phyloP scores from a whole-genome alignment of 2,797 vertebrate genomes.

The Florisuga fusca region DNA sequence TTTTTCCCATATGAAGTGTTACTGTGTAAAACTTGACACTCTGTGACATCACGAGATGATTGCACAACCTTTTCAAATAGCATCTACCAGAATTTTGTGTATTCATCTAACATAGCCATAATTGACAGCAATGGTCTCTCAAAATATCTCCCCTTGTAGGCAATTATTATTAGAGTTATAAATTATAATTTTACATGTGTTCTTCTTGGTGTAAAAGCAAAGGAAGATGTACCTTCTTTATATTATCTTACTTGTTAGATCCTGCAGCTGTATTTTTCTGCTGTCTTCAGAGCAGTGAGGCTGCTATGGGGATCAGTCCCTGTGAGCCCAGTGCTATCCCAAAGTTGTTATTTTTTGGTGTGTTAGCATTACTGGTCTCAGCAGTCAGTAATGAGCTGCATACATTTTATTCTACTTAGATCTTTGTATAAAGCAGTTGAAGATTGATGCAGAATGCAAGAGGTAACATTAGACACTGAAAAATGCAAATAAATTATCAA shows the following conservation, averaged over 20 bases:
- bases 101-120: not conserved
- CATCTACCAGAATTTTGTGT: not conserved
- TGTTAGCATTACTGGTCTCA: not conserved
- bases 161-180: too few species aligned
- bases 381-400: not conserved
- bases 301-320: not conserved
- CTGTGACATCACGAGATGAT: not conserved
- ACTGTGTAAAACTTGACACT: not conserved
- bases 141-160: not conserved
- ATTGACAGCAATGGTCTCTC: not conserved
- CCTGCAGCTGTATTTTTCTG: not conserved
- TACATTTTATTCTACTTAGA: slow-evolving; percentile 1
- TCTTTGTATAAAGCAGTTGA: not conserved
- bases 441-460: not conserved
- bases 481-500: slow-evolving; percentile 32
- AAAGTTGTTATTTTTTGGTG: not conserved
- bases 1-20: not conserved
- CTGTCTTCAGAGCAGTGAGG: not conserved
- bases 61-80: slow-evolving; percentile 30
- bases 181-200: not conserved
- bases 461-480: not conserved
- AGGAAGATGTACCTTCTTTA: accelerated
- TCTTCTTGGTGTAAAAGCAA: not conserved
- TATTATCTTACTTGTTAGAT: not conserved
- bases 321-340: not conserved